These are phyloP conservation scores for Rugalucina vietnamica DNA, from an alignment of 2,888 invertebrate species.

Conservation along the genomic window DNA sequence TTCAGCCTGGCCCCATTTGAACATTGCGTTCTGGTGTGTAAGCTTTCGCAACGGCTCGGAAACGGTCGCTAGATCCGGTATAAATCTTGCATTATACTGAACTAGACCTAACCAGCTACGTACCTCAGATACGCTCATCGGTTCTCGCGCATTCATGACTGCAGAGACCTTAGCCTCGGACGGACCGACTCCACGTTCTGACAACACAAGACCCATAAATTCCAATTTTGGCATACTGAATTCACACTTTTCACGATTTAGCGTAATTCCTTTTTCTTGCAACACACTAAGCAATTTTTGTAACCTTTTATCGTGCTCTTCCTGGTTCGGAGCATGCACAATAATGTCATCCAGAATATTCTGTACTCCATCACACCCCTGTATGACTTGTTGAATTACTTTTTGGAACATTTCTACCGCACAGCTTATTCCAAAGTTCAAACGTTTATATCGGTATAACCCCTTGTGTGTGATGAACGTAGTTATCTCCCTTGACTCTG, in stretches of 20 bases:
- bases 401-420: slow-evolving; percentile 56
- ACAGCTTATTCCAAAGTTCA: slow-evolving; percentile 45
- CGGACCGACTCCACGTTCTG: slow-evolving; percentile 41
- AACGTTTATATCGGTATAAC: slow-evolving; percentile 40
- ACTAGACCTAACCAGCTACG: slow-evolving; percentile 56
- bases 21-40: slow-evolving; percentile 36
- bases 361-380: slow-evolving; percentile 45
- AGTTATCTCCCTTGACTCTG: slow-evolving; percentile 48
- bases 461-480: slow-evolving; percentile 55
- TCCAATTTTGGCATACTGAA: slow-evolving; percentile 51
- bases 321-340: slow-evolving; percentile 47
- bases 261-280: slow-evolving; percentile 49
- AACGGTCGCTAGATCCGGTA: slow-evolving; percentile 54
- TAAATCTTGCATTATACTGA: slow-evolving; percentile 38
- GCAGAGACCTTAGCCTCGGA: slow-evolving; percentile 42
- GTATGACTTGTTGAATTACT: slow-evolving; percentile 43
- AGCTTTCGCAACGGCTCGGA: slow-evolving; percentile 39
- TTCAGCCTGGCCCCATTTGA: neutral
- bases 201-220: slow-evolving; percentile 55
- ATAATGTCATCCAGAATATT: slow-evolving; percentile 58
- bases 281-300: slow-evolving; percentile 40
- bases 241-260: slow-evolving; percentile 61
- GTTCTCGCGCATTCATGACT: slow-evolving; percentile 35
- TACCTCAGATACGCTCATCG: slow-evolving; percentile 40
- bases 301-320: slow-evolving; percentile 57